Percentiles rank a stretch among this genome's conserved stretches.
These are phyloP conservation scores for Lamellibrachia satsuma DNA, from an alignment of 2,888 invertebrate genomes.

Conservation along the genomic window DNA sequence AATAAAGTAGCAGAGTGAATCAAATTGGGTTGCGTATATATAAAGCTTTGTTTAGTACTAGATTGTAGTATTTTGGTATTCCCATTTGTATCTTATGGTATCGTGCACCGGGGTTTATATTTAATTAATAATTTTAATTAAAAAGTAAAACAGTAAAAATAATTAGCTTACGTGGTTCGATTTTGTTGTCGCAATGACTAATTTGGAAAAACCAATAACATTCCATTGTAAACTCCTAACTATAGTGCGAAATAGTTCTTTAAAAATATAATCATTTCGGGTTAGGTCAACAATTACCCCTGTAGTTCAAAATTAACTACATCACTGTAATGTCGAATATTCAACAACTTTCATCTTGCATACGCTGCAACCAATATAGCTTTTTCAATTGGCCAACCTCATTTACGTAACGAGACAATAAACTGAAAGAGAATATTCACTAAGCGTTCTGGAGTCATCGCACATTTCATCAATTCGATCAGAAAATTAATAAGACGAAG, in stretches of 20 bases:
- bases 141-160: too few species aligned
- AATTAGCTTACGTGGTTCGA: background rate
- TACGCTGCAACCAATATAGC: background rate
- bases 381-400: background rate
- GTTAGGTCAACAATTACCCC: background rate
- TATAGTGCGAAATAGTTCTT: background rate
- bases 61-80: too few species aligned
- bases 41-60: too few species aligned
- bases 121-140: too few species aligned
- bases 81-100: too few species aligned
- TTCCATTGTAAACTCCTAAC: background rate
- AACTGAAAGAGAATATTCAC: background rate
- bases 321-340: background rate
- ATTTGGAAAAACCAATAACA: background rate
- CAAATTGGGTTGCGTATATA: too few species aligned
- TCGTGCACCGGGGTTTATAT: too few species aligned
- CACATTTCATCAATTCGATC: constrained; percentile 11
- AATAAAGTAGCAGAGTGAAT: too few species aligned
- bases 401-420: constrained; percentile 10
- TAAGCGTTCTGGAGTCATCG: background rate
- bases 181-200: background rate
- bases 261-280: background rate
- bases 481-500: constrained; percentile 5
- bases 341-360: background rate
- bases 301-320: background rate